A percentile compares a stretch with the other conserved stretches of the same genome.
Evolutionary conservation across 2,113 vertebrate genomes (phyloP).

Genomic region (Nothocercus julius): DNA sequence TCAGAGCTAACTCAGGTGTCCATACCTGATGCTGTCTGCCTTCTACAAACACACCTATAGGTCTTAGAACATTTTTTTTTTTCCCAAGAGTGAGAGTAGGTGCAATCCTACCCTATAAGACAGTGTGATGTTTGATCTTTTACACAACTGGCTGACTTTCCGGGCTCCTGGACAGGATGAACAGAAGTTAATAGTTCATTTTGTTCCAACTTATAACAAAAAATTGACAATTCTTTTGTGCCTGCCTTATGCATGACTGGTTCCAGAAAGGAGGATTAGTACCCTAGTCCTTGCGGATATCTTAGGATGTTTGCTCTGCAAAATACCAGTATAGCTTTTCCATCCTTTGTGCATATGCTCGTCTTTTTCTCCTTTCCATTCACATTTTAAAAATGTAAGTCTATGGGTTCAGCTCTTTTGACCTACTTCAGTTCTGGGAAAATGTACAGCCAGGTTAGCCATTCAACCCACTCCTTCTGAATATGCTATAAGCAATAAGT

Average conservation of each 20-base stretch:
- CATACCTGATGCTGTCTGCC: background rate
- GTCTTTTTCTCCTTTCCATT: background rate
- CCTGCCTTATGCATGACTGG: background rate
- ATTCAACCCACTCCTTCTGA: background rate
- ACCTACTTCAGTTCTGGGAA: background rate
- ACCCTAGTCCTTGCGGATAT: background rate
- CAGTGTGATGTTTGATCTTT: background rate
- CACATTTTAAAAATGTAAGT: background rate
- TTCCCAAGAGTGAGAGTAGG: background rate
- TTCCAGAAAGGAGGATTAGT: background rate
- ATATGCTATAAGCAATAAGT: background rate
- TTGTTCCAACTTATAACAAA: background rate
- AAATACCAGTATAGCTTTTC: background rate
- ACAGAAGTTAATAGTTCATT: background rate
- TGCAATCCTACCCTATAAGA: background rate
- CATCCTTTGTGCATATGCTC: background rate
- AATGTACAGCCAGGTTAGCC: background rate
- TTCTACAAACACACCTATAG: background rate
- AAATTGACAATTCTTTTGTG: background rate
- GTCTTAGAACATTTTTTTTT: background rate
- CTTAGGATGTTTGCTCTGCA: background rate
- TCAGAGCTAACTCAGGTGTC: background rate
- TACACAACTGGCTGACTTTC: background rate
- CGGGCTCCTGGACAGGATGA: background rate
- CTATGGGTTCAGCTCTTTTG: background rate